Conservation (phyloP, 2,888 invertebrate species). For the Caenorhabditis sp. region DNA sequence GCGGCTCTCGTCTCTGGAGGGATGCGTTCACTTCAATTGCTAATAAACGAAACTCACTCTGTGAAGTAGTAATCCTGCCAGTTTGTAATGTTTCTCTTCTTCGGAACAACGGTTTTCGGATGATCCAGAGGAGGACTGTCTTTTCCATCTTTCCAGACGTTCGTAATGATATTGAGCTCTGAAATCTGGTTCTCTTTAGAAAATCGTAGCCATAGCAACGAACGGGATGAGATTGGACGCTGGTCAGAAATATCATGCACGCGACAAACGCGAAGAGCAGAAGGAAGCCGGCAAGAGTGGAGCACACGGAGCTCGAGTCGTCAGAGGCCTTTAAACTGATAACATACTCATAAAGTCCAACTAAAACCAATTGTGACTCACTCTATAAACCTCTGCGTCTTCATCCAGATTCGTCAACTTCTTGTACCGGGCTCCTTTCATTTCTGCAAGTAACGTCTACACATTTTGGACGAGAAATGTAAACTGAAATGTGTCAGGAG, state of each 20-base stretch:
- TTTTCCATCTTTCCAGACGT: neutral
- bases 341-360: no score
- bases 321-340: no score
- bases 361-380: neutral
- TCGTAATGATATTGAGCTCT: slow-evolving; percentile 22
- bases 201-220: no score
- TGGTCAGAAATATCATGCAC: slow-evolving; percentile 46
- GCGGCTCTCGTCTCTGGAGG: slow-evolving; percentile 45
- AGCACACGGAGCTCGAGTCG: slow-evolving; percentile 17
- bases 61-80: slow-evolving; percentile 46
- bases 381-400: slow-evolving; percentile 6
- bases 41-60: slow-evolving; percentile 11
- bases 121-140: slow-evolving; percentile 2
- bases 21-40: neutral
- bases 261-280: slow-evolving; percentile 32
- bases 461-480: neutral
- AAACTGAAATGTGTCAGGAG: neutral
- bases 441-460: slow-evolving; percentile 12
- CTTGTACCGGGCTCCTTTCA: slow-evolving; percentile 25
- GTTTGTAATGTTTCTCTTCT: slow-evolving; percentile 19
- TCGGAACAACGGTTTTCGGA: neutral
- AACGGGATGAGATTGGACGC: slow-evolving; percentile 33
- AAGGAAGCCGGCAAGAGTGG: slow-evolving; percentile 30
- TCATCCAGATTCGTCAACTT: slow-evolving; percentile 20
- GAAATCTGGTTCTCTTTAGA: neutral